Base-by-base conservation (phyloP, 2,888 invertebrate species). In the Caenorhabditis sulstoni region DNA sequence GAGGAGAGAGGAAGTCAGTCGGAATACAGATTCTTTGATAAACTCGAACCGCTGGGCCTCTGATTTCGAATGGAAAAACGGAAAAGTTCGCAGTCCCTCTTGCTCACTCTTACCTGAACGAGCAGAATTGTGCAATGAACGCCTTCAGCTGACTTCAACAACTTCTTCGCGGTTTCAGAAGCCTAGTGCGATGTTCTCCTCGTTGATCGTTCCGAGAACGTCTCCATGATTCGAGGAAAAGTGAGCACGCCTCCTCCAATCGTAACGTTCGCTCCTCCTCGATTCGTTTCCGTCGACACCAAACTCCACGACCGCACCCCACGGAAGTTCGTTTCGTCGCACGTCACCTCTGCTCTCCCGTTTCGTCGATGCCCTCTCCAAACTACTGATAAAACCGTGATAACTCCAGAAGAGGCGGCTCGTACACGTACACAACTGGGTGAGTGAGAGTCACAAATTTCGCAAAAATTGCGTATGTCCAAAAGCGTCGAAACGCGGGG, bases 231-330 rank as follows among this genome's bases (percentile, higher is more conserved):
- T n/a, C n/a, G n/a, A n/a, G n/a, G n/a, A n/a, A n/a, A n/a, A n/a
- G n/a, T n/a, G n/a, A n/a, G n/a, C n/a, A n/a, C n/a, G n/a, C n/a
- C n/a, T n/a, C n/a, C n/a, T n/a, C n/a, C n/a, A n/a, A n/a, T n/a
- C n/a, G n/a, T n/a, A n/a, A n/a, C n/a, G n/a, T n/a, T n/a, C n/a
- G n/a, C n/a, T n/a, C n/a, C n/a, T n/a, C n/a, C n/a, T n/a, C n/a
- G n/a, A n/a, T n/a, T n/a, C n/a, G n/a, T n/a, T n/a, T n/a, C n/a
- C n/a, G n/a, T 52, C 52, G 23, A 23, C 58, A 68, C 41, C 58
- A 68, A 41, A 68, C 67, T 68, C 67, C 59, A 59, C 59, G 41
- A 59, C 67, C 67, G 23, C 67, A 68, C 67, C 67, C 67, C 58
- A 59, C 67, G 58, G 59, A 70, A 70, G 68, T 53, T 29, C 58